Evolutionary conservation across 2,888 invertebrate species (phyloP), one percentile per base, ranked within the genome.

Genomic region (Sphaerolaimus hirsutus): DNA sequence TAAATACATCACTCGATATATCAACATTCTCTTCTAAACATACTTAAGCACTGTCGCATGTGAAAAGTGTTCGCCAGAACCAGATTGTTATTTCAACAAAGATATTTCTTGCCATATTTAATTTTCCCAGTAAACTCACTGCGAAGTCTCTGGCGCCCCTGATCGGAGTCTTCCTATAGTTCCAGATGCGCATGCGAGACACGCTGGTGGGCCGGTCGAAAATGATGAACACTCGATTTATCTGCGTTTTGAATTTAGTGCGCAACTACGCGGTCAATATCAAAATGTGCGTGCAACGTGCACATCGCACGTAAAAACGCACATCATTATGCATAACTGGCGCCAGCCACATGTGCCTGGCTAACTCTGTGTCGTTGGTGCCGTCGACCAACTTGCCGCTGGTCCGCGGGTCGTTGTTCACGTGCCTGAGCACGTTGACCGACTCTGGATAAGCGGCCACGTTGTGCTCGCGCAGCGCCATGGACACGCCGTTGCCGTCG

Each of bases 121-220:
- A 25, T 36, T 21, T 21, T 45, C 14, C 45, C 36, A 1, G 40
- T 26, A 22, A n/a, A 69, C 73, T 72, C 66, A 81, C 81, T 51
- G 76, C 78, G 65, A 81, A 78, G 66, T 82, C 81, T 62, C 78
- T 78, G 24, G 80, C 78, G 10, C 80, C 81, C 57, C 81, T 70
- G 4, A 66, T 68, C 0, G 77, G 73, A 1, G 78, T 78, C 66
- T 82, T 82, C 27, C 75, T 75, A 61, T 82, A 82, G 66, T 81
- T 82, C 79, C 79, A 82, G 52, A 82, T 66, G 60, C 77, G 76
- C 48, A 82, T 73, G 58, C 75, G 75, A 17, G 77, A 78, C 14
- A 81, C 71, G 19, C 74, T 73, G 1, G 77, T 73, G 1, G 79
- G 79, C 42, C 71, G 64, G 61, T 81, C 79, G 64, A 81, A 78